phyloP scores from a whole-genome alignment of 2,797 vertebrate species.

The Xenops minutus region DNA sequence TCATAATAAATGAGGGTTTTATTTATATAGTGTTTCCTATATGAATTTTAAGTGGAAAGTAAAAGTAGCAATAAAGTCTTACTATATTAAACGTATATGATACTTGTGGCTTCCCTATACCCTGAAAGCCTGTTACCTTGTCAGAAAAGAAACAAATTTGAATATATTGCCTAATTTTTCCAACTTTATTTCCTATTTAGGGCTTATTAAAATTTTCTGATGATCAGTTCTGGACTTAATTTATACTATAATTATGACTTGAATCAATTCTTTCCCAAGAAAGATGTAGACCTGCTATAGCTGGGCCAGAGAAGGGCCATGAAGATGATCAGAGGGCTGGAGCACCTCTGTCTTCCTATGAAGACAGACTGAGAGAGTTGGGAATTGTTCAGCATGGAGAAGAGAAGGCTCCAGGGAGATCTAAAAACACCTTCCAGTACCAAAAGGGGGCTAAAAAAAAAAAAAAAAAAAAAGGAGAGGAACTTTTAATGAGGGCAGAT shows the following conservation, averaged over 20 bases:
- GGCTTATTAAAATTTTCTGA: neutral
- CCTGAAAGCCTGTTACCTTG: neutral
- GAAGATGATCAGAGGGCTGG: neutral
- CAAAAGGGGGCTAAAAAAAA: neutral
- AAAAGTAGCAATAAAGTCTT: neutral
- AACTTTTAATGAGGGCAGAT: neutral
- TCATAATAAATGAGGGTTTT: neutral
- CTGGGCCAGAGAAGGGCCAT: neutral
- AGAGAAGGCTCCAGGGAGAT: neutral
- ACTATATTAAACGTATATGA: neutral
- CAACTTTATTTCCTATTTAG: neutral
- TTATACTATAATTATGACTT: neutral
- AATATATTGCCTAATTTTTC: neutral
- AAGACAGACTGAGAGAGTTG: neutral
- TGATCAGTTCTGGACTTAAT: neutral
- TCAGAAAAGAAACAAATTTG: neutral
- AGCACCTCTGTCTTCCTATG: neutral
- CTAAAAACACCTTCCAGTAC: neutral
- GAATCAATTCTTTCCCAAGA: neutral
- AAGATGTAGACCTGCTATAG: neutral
- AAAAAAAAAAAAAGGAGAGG: neutral
- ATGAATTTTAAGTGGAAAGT: neutral
- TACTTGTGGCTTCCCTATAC: neutral
- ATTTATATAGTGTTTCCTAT: neutral
- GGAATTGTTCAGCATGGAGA: neutral